Evolutionary conservation across 2,797 vertebrate genomes (phyloP).

Genomic region (Myripristis jacobus): DNA sequence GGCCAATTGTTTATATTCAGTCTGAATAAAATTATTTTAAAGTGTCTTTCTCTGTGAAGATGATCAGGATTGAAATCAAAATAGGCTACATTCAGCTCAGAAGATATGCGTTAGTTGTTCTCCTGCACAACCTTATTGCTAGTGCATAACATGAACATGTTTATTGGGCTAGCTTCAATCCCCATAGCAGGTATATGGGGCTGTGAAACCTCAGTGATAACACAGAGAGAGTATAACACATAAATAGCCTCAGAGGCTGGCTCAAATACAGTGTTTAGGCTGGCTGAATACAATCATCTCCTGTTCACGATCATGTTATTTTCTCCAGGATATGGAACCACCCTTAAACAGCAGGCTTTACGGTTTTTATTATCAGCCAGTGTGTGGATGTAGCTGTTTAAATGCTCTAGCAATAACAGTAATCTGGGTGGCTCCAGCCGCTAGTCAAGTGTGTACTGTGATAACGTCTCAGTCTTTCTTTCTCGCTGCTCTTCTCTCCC

Average conservation of each 20-base stretch:
- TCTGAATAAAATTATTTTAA: too few species aligned
- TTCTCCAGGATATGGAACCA: slow-evolving; percentile 44
- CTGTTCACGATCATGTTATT: slow-evolving; percentile 41
- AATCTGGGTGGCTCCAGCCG: slow-evolving; percentile 68
- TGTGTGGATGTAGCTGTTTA: slow-evolving; percentile 62
- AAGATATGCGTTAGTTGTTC: not conserved
- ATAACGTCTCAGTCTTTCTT: slow-evolving; percentile 64
- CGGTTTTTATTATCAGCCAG: slow-evolving; percentile 41
- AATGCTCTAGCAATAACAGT: slow-evolving; percentile 70
- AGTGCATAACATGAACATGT: too few species aligned
- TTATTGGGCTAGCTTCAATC: too few species aligned
- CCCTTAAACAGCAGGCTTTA: slow-evolving; percentile 40
- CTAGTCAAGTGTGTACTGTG: slow-evolving; percentile 68
- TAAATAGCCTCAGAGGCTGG: slow-evolving; percentile 2
- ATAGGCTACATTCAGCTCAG: not conserved
- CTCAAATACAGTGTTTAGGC: slow-evolving; percentile 18
- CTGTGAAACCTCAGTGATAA: slow-evolving; percentile 2
- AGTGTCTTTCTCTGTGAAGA: too few species aligned
- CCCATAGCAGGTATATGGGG: too few species aligned
- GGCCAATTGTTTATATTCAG: too few species aligned
- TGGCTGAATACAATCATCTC: slow-evolving; percentile 22
- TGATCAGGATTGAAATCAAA: too few species aligned
- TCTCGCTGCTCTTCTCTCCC: slow-evolving; percentile 57
- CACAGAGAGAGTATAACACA: slow-evolving; percentile 7
- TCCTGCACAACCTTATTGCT: too few species aligned